phyloP scores from a whole-genome alignment of 1,140 invertebrate genomes.

The Drosophila oshimai region DNA sequence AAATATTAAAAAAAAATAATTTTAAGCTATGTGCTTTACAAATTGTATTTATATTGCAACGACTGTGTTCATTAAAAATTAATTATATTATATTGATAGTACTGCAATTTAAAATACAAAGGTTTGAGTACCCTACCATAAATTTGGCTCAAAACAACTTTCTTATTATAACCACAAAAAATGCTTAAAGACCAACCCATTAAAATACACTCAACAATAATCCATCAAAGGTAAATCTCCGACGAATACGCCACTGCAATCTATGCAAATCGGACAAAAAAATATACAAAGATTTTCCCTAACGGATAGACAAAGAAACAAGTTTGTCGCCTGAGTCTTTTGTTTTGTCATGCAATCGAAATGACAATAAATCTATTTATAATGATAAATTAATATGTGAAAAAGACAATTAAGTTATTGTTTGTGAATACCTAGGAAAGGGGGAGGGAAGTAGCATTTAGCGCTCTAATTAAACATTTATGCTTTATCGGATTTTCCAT shows the following conservation, averaged over 20 bases:
- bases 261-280: conserved; percentile 24
- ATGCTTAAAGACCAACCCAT: background rate
- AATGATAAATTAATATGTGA: conserved; percentile 72
- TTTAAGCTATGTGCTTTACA: no score
- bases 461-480: conserved; percentile 71
- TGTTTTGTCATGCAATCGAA: conserved; percentile 55
- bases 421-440: background rate
- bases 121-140: no score
- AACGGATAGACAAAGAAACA: conserved; percentile 49
- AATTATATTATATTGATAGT: no score
- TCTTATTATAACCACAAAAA: no score
- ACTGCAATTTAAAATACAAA: no score
- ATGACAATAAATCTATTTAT: conserved; percentile 55
- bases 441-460: conserved; percentile 46
- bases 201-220: background rate
- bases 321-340: conserved; percentile 76
- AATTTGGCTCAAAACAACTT: no score
- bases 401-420: conserved; percentile 46
- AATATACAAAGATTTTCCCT: conserved; percentile 55
- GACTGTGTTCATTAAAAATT: no score
- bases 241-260: conserved; percentile 3
- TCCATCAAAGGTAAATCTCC: conserved; percentile 24
- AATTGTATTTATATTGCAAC: no score
- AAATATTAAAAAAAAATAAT: no score
- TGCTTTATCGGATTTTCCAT: conserved; percentile 56